phyloP scores from a whole-genome alignment of 2,113 vertebrate genomes.

The Chauna torquata region DNA sequence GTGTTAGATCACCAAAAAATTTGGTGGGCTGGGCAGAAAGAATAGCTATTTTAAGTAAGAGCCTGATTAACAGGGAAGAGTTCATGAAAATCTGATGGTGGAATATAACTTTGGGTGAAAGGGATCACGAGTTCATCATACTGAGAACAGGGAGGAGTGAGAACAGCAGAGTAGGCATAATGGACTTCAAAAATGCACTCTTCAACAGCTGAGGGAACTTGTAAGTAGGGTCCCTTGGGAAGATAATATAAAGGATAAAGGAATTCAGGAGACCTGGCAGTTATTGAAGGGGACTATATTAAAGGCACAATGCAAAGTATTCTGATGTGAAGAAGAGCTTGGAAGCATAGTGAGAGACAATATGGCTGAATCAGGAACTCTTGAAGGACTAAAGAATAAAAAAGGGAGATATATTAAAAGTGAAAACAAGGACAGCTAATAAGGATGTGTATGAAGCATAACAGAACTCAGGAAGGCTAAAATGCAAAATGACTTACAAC shows the following conservation, averaged over 20 bases:
- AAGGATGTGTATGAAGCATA: neutral
- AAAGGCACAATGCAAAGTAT: conserved; percentile 15
- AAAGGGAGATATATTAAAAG: neutral
- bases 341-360: neutral
- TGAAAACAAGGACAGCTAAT: conserved; percentile 39
- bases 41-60: neutral
- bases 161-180: conserved; percentile 51
- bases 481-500: conserved; percentile 41
- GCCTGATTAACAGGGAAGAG: accelerated
- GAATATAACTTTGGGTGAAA: neutral
- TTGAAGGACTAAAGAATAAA: conserved; percentile 29
- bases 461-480: conserved; percentile 28
- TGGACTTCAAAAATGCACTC: conserved; percentile 50
- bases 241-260: conserved; percentile 17
- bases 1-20: no score
- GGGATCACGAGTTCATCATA: neutral
- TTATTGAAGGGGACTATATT: conserved; percentile 58
- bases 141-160: neutral
- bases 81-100: neutral
- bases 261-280: conserved; percentile 35
- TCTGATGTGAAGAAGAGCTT: neutral
- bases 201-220: conserved; percentile 26
- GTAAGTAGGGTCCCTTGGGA: conserved; percentile 31
- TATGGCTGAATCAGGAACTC: conserved; percentile 29
- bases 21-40: neutral